Percentiles rank a stretch among this genome's conserved stretches.
Evolutionary conservation across 2,113 vertebrate species (phyloP).

Genomic region (Sorex araneus): DNA sequence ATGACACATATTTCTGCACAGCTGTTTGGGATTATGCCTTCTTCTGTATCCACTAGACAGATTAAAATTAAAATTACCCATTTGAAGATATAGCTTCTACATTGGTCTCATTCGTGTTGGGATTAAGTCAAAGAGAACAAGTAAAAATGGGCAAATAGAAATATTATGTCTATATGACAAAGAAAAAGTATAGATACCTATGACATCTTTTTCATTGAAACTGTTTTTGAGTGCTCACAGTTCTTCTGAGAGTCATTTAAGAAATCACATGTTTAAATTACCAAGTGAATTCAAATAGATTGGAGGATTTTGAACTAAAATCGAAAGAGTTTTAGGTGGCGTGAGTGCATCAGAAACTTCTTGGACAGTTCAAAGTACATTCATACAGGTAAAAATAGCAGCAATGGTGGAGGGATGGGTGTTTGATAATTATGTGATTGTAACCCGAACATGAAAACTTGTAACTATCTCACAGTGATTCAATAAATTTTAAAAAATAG

Average conservation of each 20-base stretch:
- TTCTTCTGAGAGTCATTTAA: constrained; percentile 47
- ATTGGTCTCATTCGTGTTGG: background rate
- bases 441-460: no score
- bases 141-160: constrained; percentile 24
- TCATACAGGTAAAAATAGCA: constrained; percentile 15
- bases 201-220: constrained; percentile 50
- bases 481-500: no score
- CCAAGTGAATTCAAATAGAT: constrained; percentile 1
- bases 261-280: constrained; percentile 28
- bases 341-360: background rate
- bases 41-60: background rate
- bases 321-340: background rate
- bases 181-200: constrained; percentile 13
- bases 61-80: constrained; percentile 42
- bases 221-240: constrained; percentile 14
- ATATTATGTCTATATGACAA: constrained; percentile 24
- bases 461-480: no score
- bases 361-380: constrained; percentile 23
- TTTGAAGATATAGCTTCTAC: background rate
- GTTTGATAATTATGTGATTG: no score
- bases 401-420: no score
- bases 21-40: constrained; percentile 5
- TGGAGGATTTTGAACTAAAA: background rate
- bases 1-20: constrained; percentile 3
- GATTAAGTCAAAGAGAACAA: constrained; percentile 34